Evolutionary conservation across 2,797 vertebrate species (phyloP).

Genomic region (Anguilla megastoma): DNA sequence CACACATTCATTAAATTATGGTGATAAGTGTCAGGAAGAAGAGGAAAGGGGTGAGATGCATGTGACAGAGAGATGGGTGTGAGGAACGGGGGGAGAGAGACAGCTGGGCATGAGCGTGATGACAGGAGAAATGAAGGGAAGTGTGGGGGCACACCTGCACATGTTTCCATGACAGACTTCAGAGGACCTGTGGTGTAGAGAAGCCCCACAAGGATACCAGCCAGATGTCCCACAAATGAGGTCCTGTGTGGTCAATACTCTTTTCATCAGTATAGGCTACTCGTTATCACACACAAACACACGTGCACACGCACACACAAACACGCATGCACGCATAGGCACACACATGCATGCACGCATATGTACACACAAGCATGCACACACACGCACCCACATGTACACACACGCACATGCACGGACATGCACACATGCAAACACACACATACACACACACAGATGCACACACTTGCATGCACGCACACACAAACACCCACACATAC

Average conservation of each 20-base stretch:
- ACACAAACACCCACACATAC: too few relatives aligned
- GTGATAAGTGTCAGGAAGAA: not conserved
- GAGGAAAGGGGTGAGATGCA: not conserved
- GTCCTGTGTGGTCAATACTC: slow-evolving; percentile 68
- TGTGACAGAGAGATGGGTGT: not conserved
- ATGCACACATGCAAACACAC: too few relatives aligned
- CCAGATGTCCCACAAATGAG: slow-evolving; percentile 89
- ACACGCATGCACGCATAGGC: not conserved
- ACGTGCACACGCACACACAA: not conserved
- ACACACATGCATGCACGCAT: slow-evolving; percentile 18
- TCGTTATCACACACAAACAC: not conserved
- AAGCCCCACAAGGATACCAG: slow-evolving; percentile 92
- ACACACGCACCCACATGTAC: not conserved
- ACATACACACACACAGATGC: too few relatives aligned
- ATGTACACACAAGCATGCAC: slow-evolving; percentile 18
- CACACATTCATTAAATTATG: not conserved
- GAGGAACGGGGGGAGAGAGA: not conserved
- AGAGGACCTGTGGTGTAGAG: slow-evolving; percentile 87
- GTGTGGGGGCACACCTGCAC: slow-evolving; percentile 72
- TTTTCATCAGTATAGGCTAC: not conserved
- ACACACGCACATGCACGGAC: slow-evolving; percentile 36
- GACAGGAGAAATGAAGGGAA: slow-evolving; percentile 6
- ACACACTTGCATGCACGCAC: not conserved
- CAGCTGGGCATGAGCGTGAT: not conserved
- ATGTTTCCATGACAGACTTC: slow-evolving; percentile 76